A percentile compares a stretch with the other conserved stretches of the same genome.
Conservation (phyloP, 1,140 invertebrate species). For the Vollenhovia emeryi region DNA sequence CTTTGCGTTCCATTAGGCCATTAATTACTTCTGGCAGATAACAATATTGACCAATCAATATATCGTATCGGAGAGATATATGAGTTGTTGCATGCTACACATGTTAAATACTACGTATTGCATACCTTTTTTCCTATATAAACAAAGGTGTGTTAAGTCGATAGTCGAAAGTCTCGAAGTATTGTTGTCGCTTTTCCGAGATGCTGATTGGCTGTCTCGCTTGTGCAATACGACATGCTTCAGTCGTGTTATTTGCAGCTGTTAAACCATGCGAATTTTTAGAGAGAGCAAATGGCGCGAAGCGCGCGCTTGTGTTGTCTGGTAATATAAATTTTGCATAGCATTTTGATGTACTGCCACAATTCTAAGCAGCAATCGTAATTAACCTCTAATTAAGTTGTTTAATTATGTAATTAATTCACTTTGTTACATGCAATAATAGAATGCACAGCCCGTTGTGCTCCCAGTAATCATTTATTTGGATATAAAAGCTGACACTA, state of each 20-base stretch:
- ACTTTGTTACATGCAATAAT: background rate
- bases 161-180: no score
- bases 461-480: background rate
- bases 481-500: background rate
- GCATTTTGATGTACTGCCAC: background rate
- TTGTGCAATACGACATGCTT: no score
- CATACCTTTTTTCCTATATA: conserved; percentile 1
- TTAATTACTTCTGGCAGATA: conserved; percentile 22
- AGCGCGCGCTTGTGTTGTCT: no score
- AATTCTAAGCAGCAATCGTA: background rate
- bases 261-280: no score
- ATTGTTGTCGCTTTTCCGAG: no score
- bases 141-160: no score
- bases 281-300: no score
- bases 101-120: background rate
- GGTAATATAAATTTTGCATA: background rate
- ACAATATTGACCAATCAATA: conserved; percentile 20
- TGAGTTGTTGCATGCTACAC: no score
- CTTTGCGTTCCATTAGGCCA: conserved; percentile 11
- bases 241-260: no score
- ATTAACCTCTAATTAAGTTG: background rate
- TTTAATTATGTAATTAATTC: conserved; percentile 44
- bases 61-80: background rate
- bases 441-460: background rate
- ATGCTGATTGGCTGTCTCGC: no score